Base-by-base conservation (phyloP, 2,888 invertebrate genomes). In the Peribatodes rhomboidaria region DNA sequence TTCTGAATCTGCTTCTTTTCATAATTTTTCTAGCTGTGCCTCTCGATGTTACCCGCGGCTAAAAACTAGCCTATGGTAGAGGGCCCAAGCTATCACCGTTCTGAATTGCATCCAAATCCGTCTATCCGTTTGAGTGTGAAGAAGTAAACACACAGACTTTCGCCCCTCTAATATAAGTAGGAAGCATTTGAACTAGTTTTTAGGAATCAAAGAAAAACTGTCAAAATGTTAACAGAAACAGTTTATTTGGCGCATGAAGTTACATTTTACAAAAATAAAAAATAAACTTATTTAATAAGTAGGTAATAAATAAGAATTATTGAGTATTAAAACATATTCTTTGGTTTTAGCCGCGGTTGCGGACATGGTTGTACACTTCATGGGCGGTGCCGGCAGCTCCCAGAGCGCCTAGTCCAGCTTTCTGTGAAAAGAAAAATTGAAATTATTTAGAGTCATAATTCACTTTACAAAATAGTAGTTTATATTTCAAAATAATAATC, bases 311-410 rank as follows among this genome's bases (percentile, higher is more conserved):
- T 6, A 0, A n/a, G n/a, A n/a, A 13, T 0, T 20, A 3, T 13
- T 6, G 22, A 13, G 18, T 44, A 44, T 13, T 20, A 10, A 49
- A n/a, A n/a, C n/a, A n/a, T n/a, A n/a, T n/a, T 33, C 2, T 31
- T 49, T 49, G 31, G 14, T 14, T 10, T 37, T 41, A 54, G 31
- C 55, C 44, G n/a, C 44, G 55, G 33, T 55, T 18, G 37, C 73
- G 66, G 1, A 68, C 0, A 22, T 68, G 64, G 7, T 70, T 49
- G 49, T 73, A 70, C 2, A 57, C 70, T n/a, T 67, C 64, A 37
- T 71, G 75, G 7, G 22, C 65, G 8, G 67, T 61, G 7, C 74
- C 71, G 6, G 70, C 74, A 10, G 71, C 69, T 3, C 58, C 71
- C 6, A 74, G 16, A 9, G 54, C 69, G 0, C 71, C 33, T 0